phyloP scores from a whole-genome alignment of 2,797 vertebrate genomes.

The Alauda arvensis region DNA sequence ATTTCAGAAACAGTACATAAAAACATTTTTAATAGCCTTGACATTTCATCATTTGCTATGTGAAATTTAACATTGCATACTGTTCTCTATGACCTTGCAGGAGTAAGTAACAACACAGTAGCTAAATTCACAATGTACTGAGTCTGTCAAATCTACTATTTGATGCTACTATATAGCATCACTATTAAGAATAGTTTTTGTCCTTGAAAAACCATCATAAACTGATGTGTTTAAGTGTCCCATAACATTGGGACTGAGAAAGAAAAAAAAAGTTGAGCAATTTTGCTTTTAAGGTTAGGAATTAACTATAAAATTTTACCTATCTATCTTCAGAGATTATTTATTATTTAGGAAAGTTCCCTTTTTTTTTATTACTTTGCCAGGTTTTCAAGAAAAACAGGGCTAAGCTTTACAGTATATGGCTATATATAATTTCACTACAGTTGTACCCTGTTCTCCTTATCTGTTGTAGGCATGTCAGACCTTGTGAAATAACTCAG shows the following conservation, averaged over 20 bases:
- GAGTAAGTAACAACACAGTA: neutral
- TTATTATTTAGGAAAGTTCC: neutral
- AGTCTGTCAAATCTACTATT: neutral
- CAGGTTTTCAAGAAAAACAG: neutral
- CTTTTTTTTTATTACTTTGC: neutral
- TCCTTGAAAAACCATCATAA: neutral
- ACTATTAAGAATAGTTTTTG: neutral
- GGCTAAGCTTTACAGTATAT: neutral
- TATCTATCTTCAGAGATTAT: neutral
- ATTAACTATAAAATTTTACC: neutral
- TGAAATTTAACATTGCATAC: neutral
- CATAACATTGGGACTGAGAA: accelerated
- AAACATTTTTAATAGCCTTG: neutral
- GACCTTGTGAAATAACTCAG: neutral
- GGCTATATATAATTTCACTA: neutral
- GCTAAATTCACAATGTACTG: neutral
- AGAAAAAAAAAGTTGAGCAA: accelerated
- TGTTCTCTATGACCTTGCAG: neutral
- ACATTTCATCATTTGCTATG: neutral
- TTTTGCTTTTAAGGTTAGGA: neutral
- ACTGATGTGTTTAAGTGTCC: neutral
- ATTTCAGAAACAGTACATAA: neutral
- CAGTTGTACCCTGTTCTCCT: accelerated
- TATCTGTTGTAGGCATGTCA: neutral
- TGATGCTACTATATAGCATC: too few species aligned